These are phyloP conservation scores for Tribolium castaneum DNA, from an alignment of 1,140 invertebrate genomes.

Conservation along the genomic window DNA sequence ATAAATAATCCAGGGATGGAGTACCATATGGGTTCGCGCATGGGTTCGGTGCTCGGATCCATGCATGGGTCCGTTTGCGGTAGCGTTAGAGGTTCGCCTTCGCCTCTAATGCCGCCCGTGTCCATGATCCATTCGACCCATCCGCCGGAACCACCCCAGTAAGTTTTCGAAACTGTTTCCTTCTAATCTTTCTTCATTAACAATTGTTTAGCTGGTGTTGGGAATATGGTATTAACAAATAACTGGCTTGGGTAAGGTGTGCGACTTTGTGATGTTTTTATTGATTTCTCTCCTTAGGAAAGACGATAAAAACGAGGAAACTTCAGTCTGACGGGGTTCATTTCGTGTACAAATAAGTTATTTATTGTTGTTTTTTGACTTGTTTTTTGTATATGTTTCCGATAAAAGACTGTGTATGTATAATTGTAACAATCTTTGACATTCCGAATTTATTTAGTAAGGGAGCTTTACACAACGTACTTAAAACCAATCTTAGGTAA, in stretches of 20 bases:
- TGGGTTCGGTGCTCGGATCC: slow-evolving; percentile 65
- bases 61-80: slow-evolving; percentile 64
- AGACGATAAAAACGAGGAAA: slow-evolving; percentile 71
- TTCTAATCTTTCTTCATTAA: slow-evolving; percentile 4
- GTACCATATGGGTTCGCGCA: slow-evolving; percentile 61
- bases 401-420: slow-evolving; percentile 45
- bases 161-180: slow-evolving; percentile 50
- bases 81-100: slow-evolving; percentile 60
- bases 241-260: slow-evolving; percentile 39
- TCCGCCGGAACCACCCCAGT: slow-evolving; percentile 60
- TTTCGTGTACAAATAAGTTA: slow-evolving; percentile 45
- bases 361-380: slow-evolving; percentile 42
- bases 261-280: slow-evolving; percentile 48
- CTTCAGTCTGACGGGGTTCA: slow-evolving; percentile 65
- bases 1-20: slow-evolving; percentile 62
- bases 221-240: slow-evolving; percentile 62
- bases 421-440: slow-evolving; percentile 48
- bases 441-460: slow-evolving; percentile 47
- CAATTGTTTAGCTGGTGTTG: slow-evolving; percentile 60
- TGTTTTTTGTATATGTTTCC: slow-evolving; percentile 35
- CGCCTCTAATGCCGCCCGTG: slow-evolving; percentile 61
- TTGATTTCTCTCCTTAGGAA: slow-evolving; percentile 61
- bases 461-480: slow-evolving; percentile 17
- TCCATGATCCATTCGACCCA: slow-evolving; percentile 61
- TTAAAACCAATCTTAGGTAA: slow-evolving; percentile 5